Evolutionary conservation across 1,140 invertebrate genomes (phyloP).

Genomic region (Habropoda laboriosa): DNA sequence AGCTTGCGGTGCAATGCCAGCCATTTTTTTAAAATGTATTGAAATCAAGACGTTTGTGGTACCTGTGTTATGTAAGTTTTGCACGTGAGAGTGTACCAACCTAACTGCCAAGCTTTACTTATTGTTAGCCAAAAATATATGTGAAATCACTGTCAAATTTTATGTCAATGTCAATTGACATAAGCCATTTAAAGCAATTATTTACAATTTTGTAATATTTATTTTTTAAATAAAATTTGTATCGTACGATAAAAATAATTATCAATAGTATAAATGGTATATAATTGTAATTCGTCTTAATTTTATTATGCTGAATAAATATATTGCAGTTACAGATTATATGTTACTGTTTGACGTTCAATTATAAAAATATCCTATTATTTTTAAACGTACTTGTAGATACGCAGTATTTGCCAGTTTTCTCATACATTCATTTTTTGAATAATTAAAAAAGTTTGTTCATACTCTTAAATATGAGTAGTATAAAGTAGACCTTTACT

Average conservation of each 20-base stretch:
- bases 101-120: background rate
- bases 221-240: background rate
- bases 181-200: too few relatives aligned
- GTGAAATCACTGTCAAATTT: background rate
- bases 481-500: background rate
- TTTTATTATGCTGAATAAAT: background rate
- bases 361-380: conserved; percentile 20
- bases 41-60: conserved; percentile 34
- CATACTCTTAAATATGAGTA: background rate
- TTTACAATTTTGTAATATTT: background rate
- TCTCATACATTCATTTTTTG: too few relatives aligned
- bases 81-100: conserved; percentile 36
- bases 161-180: background rate
- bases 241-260: background rate
- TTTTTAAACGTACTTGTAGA: conserved; percentile 16
- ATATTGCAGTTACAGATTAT: background rate
- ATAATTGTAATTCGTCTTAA: background rate
- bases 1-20: conserved; percentile 71
- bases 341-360: background rate
- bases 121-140: background rate
- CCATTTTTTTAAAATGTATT: conserved; percentile 66
- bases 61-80: conserved; percentile 53
- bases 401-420: too few relatives aligned
- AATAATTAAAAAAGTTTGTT: background rate
- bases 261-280: background rate